A percentile compares a stretch with the other conserved stretches of the same genome.
These are phyloP conservation scores for Sus cebifrons DNA, from an alignment of 2,797 vertebrate genomes.

Conservation along the genomic window DNA sequence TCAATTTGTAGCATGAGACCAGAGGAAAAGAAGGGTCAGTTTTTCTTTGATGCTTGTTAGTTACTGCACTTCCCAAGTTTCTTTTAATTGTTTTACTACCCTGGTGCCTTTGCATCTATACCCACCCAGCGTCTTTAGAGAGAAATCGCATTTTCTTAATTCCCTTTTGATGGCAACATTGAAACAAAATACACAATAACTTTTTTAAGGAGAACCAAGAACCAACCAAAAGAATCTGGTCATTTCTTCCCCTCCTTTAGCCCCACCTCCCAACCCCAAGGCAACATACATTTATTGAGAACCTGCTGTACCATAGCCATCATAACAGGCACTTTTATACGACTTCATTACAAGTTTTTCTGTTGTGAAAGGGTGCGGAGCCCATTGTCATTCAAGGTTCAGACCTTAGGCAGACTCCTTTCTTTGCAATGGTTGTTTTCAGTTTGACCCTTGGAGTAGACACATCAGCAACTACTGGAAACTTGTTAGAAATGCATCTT, in stretches of 20 bases:
- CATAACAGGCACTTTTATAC: background rate
- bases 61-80: background rate
- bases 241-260: background rate
- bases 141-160: slow-evolving; percentile 60
- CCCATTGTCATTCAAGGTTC: background rate
- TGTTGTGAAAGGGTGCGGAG: too few species aligned
- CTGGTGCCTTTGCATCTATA: background rate
- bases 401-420: background rate
- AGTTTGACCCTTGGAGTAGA: background rate
- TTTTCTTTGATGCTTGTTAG: slow-evolving; percentile 40
- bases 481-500: background rate
- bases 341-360: background rate
- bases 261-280: too few species aligned
- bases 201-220: slow-evolving; percentile 20
- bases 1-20: background rate
- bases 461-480: background rate
- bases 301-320: fast-evolving
- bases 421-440: background rate
- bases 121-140: slow-evolving; percentile 4
- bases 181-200: background rate
- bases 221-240: background rate
- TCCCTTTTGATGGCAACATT: slow-evolving; percentile 20
- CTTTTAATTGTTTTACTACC: slow-evolving; percentile 2
- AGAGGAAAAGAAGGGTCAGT: background rate
- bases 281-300: background rate